phyloP scores from a whole-genome alignment of 2,113 vertebrate genomes.

The Notarius lentiginosus region DNA sequence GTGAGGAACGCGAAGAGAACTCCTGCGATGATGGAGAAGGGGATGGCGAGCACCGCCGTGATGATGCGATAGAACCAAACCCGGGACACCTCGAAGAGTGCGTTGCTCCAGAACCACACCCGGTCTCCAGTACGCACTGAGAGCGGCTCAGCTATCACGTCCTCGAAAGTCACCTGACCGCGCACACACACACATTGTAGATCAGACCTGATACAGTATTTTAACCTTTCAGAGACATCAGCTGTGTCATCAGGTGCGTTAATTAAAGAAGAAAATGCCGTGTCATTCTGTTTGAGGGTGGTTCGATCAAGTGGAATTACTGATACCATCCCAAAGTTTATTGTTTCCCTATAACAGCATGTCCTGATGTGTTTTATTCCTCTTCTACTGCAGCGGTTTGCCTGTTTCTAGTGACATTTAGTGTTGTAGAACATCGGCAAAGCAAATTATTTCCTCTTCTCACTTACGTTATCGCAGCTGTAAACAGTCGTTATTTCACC shows the following conservation, averaged over 20 bases:
- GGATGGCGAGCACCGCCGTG: conserved; percentile 68
- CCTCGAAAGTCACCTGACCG: conserved; percentile 74
- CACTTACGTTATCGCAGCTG: background rate
- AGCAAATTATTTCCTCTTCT: background rate
- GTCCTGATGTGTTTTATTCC: background rate
- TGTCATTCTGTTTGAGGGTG: background rate
- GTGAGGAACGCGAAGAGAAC: conserved; percentile 72
- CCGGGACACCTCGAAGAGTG: conserved; percentile 74
- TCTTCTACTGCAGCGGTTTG: background rate
- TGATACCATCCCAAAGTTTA: background rate
- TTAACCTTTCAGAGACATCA: background rate
- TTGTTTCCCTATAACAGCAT: background rate
- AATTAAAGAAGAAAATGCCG: background rate
- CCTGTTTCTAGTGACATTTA: no score
- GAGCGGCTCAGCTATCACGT: conserved; percentile 75
- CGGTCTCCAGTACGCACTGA: conserved; percentile 73
- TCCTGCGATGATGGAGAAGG: conserved; percentile 68
- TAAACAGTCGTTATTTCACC: background rate
- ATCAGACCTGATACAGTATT: conserved; percentile 1
- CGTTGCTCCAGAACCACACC: conserved; percentile 77
- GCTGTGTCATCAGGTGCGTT: background rate
- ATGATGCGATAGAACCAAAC: conserved; percentile 74
- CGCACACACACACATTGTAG: conserved; percentile 11
- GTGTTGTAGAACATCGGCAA: background rate
- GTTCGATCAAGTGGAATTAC: background rate